phyloP scores from a whole-genome alignment of 2,888 invertebrate species.

The Dione juno region DNA sequence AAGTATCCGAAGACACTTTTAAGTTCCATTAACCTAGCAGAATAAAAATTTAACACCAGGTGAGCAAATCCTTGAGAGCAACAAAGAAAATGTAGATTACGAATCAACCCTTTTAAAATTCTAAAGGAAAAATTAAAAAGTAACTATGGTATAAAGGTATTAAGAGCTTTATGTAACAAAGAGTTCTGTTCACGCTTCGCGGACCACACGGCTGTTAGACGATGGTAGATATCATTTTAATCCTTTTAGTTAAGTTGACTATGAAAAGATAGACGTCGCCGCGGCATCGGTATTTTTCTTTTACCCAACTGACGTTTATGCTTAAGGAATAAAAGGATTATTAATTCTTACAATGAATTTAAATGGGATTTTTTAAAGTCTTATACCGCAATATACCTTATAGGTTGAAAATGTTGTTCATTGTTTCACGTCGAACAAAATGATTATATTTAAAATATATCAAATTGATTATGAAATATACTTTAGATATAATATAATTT shows the following conservation, averaged over 20 bases:
- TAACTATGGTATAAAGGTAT: conserved; percentile 80
- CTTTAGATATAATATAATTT: too few species aligned
- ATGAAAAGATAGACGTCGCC: conserved; percentile 80
- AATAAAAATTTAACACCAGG: conserved; percentile 63
- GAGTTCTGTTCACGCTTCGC: conserved; percentile 76
- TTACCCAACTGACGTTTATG: conserved; percentile 57
- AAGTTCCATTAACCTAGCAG: conserved; percentile 48
- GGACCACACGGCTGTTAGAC: conserved; percentile 81
- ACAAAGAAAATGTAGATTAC: conserved; percentile 73
- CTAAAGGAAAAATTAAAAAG: conserved; percentile 79
- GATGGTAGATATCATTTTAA: conserved; percentile 83
- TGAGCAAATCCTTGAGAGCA: conserved; percentile 60
- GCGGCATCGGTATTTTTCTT: conserved; percentile 73
- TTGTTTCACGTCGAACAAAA: too few species aligned
- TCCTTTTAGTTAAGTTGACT: conserved; percentile 84
- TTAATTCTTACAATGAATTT: conserved; percentile 41
- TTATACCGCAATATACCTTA: background rate
- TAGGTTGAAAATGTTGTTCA: too few species aligned
- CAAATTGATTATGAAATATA: background rate
- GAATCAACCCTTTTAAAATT: conserved; percentile 74
- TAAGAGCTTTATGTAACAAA: conserved; percentile 82
- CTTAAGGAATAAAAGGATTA: conserved; percentile 41
- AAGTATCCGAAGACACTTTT: conserved; percentile 45
- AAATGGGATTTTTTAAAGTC: conserved; percentile 22
- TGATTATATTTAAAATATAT: background rate